These are phyloP conservation scores for Therioaphis trifolii DNA, from an alignment of 2,888 invertebrate genomes.

Conservation along the genomic window DNA sequence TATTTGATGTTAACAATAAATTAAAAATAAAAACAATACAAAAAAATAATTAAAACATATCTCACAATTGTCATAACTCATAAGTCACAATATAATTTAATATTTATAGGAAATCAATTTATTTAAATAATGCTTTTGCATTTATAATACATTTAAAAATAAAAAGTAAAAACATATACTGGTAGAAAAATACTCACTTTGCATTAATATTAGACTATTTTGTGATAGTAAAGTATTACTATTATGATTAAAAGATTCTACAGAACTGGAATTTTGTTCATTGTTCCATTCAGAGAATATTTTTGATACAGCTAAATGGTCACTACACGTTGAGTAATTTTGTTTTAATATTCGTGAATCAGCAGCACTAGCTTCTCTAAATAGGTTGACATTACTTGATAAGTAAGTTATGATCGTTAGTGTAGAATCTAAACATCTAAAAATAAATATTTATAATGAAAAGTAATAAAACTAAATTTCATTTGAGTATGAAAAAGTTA, in stretches of 20 bases:
- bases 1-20: too few relatives aligned
- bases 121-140: too few relatives aligned
- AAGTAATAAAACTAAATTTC: slow-evolving; percentile 14
- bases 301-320: slow-evolving; percentile 74
- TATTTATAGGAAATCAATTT: too few relatives aligned
- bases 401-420: slow-evolving; percentile 71
- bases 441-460: background rate
- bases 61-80: too few relatives aligned
- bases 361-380: slow-evolving; percentile 70
- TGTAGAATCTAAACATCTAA: slow-evolving; percentile 72
- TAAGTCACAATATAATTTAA: too few relatives aligned
- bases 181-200: too few relatives aligned
- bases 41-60: too few relatives aligned
- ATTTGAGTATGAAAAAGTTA: slow-evolving; percentile 16
- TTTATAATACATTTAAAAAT: background rate
- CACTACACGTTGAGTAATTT: slow-evolving; percentile 72
- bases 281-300: slow-evolving; percentile 73
- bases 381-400: slow-evolving; percentile 72
- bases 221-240: slow-evolving; percentile 15
- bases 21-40: too few relatives aligned
- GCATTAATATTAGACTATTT: slow-evolving; percentile 35
- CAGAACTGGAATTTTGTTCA: background rate
- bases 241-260: background rate
- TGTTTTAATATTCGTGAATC: slow-evolving; percentile 72
- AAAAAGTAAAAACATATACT: background rate